Conservation (phyloP, 1,140 invertebrate species). For the Drosophila setifemur region DNA sequence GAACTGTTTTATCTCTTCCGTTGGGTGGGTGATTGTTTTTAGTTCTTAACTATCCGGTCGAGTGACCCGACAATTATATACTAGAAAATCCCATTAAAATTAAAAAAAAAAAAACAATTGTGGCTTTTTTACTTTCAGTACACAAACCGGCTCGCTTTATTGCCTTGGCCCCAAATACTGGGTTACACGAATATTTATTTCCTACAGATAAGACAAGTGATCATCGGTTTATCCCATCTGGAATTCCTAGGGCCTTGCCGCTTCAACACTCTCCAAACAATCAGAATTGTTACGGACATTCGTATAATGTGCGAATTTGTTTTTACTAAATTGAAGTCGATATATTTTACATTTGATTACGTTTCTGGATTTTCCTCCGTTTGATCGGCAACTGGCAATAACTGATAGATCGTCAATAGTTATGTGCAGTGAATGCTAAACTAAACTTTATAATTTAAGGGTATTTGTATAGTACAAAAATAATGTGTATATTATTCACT, state of each 20-base stretch:
- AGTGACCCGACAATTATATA: too few species aligned
- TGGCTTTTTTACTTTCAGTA: constrained; percentile 56
- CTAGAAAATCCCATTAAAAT: too few species aligned
- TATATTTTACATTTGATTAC: constrained; percentile 64
- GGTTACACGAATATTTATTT: constrained; percentile 23
- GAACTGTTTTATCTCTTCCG: too few species aligned
- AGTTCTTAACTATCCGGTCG: too few species aligned
- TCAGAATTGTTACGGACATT: constrained; percentile 3
- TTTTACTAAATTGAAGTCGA: constrained; percentile 36
- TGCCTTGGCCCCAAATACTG: constrained; percentile 61
- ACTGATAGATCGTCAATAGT: constrained; percentile 31
- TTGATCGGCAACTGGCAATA: constrained; percentile 46
- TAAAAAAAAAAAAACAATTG: background rate
- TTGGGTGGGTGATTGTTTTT: too few species aligned
- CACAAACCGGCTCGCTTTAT: constrained; percentile 65
- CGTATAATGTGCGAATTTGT: constrained; percentile 22
- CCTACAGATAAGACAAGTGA: constrained; percentile 3
- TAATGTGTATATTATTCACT: constrained; percentile 39
- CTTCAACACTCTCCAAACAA: constrained; percentile 28
- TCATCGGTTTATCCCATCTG: background rate
- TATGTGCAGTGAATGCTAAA: constrained; percentile 20
- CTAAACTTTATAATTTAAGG: background rate
- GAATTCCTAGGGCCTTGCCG: constrained; percentile 23
- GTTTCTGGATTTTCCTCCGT: constrained; percentile 15
- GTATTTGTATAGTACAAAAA: constrained; percentile 68